Percentiles rank a stretch among this genome's conserved stretches.
phyloP scores from a whole-genome alignment of 1,140 invertebrate genomes.

The Drosophila azteca region DNA sequence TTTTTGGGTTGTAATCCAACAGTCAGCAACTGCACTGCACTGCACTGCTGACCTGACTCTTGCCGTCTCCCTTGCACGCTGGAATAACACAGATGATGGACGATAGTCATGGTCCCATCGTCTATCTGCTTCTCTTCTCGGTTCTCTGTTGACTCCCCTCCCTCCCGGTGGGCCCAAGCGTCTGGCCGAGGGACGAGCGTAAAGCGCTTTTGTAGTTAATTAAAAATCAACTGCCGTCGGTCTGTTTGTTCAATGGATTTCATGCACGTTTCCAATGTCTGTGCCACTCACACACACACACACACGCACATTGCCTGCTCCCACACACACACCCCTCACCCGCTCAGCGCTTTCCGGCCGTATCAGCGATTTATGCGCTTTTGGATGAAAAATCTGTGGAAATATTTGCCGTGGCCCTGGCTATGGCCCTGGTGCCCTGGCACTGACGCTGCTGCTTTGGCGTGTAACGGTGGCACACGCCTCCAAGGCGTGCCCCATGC shows the following conservation, averaged over 20 bases:
- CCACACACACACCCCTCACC: neutral
- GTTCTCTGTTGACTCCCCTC: neutral
- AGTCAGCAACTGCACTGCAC: slow-evolving; percentile 24
- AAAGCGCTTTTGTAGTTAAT: slow-evolving; percentile 83
- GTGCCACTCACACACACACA: slow-evolving; percentile 12
- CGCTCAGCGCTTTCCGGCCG: slow-evolving; percentile 38
- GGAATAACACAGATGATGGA: slow-evolving; percentile 33
- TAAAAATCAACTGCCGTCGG: slow-evolving; percentile 83
- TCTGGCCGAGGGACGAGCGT: slow-evolving; percentile 53
- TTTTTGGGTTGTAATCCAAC: slow-evolving; percentile 46
- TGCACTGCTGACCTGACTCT: slow-evolving; percentile 2
- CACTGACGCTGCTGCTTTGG: neutral
- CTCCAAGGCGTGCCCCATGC: slow-evolving; percentile 49
- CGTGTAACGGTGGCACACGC: slow-evolving; percentile 16
- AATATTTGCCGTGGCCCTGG: slow-evolving; percentile 61
- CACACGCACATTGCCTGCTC: neutral
- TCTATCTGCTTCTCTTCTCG: neutral
- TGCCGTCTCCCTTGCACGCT: slow-evolving; percentile 23
- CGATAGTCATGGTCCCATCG: slow-evolving; percentile 5
- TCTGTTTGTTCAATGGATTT: slow-evolving; percentile 84
- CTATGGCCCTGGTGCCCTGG: slow-evolving; percentile 6
- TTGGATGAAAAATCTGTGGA: slow-evolving; percentile 78
- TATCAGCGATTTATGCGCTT: slow-evolving; percentile 83
- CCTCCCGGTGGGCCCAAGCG: slow-evolving; percentile 9
- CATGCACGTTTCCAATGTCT: slow-evolving; percentile 73